These are phyloP conservation scores for Myodes glareolus DNA, from an alignment of 2,113 vertebrate genomes.

Conservation along the genomic window DNA sequence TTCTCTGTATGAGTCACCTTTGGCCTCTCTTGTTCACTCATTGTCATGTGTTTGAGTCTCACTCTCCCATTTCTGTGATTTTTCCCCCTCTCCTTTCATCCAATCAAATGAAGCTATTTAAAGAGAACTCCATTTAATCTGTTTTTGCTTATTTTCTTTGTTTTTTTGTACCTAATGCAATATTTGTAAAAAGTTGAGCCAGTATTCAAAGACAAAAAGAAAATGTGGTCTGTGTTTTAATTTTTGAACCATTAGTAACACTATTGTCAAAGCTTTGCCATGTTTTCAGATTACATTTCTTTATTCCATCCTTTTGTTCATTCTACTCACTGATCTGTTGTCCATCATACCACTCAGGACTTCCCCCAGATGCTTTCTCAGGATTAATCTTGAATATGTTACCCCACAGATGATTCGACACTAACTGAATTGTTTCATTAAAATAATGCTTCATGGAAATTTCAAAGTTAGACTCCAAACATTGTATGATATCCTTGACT, in stretches of 20 bases:
- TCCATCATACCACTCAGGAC: neutral
- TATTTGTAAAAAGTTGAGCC: neutral
- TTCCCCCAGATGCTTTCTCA: neutral
- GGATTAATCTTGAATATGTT: neutral
- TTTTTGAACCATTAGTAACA: neutral
- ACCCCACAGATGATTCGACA: neutral
- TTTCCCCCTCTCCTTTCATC: neutral
- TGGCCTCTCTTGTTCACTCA: neutral
- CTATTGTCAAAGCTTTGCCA: neutral
- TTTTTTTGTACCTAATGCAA: neutral
- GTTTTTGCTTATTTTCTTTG: neutral
- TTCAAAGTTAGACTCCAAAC: slow-evolving; percentile 14
- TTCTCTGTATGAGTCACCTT: neutral
- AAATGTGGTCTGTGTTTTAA: neutral
- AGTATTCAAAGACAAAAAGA: neutral
- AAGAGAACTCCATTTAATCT: neutral
- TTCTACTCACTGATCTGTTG: neutral
- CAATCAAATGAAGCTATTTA: neutral
- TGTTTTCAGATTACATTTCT: neutral
- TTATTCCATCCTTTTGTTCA: neutral
- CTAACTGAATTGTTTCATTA: neutral
- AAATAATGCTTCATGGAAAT: neutral
- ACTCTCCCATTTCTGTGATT: neutral
- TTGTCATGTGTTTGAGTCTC: neutral
- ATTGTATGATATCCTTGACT: neutral